Evolutionary conservation across 2,797 vertebrate genomes (phyloP), one percentile per base, ranked within the genome.

Genomic region (Neopelma chrysocephalum): DNA sequence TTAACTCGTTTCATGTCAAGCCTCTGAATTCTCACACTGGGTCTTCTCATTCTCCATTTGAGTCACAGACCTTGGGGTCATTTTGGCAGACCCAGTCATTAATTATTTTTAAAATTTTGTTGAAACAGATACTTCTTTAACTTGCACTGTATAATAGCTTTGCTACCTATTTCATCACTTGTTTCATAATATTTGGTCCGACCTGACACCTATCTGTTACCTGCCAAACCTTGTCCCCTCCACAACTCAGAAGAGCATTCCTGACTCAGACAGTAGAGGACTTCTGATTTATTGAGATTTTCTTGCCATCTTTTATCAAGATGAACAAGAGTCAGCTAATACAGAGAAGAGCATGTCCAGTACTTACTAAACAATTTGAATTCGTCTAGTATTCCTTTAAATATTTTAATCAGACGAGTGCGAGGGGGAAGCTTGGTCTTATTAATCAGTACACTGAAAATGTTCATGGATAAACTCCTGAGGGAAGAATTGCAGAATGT

Each of bases 371-470:
- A 38, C 22, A 50, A 42, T 40, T 48, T 57, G 26, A 75, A 53
- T 90, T 91, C 87, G 25, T 80, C 81, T 71, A 12, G n/a, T 90
- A 78, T 92, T 91, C 48, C 83, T 90, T 96, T 95, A 96, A 96
- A 82, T 91, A 88, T 95, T 95, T 92, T 75, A 65, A 82, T 81
- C 76, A 65, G 56, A 50, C 5, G 8, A 66, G 43, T 75, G 83
- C 8, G 17, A 87, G 23, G 69, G 76, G 43, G 62, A 96, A 91
- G 88, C 62, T 89, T 57, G 76, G 68, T 96, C 83, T 94, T 75
- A 79, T 94, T 95, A 95, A 76, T 58, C 2, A 16, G 68, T 53
- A 71, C 26, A 60, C 83, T 82, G 62, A 83, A 95, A 96, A 73
- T 56, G 50, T 92, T 94, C 90, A 53, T 70, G 85, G 53, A 65